Evolutionary conservation across 2,113 vertebrate species (phyloP), one percentile per base, ranked within the genome.

Genomic region (Pseudorasbora parva): DNA sequence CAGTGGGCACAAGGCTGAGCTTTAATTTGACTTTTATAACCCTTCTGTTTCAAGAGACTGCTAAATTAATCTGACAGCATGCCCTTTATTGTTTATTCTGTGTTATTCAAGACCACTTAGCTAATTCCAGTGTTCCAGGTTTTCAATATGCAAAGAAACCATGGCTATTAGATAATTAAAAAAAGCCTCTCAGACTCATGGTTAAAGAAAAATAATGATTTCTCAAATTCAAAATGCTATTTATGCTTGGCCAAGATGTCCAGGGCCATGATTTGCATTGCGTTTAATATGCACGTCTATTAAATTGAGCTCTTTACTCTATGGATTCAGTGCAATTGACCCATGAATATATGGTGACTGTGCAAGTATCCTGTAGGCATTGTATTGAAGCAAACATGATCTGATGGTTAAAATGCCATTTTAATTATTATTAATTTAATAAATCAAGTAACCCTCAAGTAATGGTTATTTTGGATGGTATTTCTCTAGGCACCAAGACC

Each of bases 151-250:
- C 68, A 83, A 83, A 86, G 56, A 12, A 5, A 41, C 69, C 68
- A 7, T 8, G 77, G 45, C 82, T 82, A 81, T 90, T 92, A 89
- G 88, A 84, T 86, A 84, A 91, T 93, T 90, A 80, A 90, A 91
- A 89, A 57, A 83, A 77, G 73, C 30, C 43, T 59, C 17, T 80
- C 73, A 74, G 54, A 23, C 80, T 77, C 71, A 47, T 17, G 11
- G 79, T 60, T 73, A 87, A 71, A 78, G 37, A 78, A 81, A 56
- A 49, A 76, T 82, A 87, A 87, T 85, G 64, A 47, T 56, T 84
- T 89, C 86, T 81, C 68, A 78, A 89, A 83, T 88, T 78, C 78
- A 45, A 68, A 81, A 54, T 64, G 84, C 81, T 88, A 77, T 90
- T 85, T 90, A 86, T 86, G 85, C 78, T 86, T 75, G 71, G 64